A percentile compares a stretch with the other conserved stretches of the same genome.
Evolutionary conservation across 2,888 invertebrate species (phyloP).

Genomic region (Machimus atricapillus): DNA sequence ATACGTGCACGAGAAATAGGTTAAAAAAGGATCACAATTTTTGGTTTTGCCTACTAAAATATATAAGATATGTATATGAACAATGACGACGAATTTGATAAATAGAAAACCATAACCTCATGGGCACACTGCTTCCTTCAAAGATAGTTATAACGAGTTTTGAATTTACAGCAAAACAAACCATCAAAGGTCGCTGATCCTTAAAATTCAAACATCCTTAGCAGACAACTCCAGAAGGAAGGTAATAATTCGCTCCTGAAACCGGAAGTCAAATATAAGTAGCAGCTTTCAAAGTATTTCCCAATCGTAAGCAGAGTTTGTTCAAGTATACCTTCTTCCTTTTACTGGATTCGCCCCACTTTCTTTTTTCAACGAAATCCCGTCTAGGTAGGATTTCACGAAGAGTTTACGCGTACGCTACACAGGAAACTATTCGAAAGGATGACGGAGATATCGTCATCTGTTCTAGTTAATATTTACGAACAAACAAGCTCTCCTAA

Average conservation of each 20-base stretch:
- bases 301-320: background rate
- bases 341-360: background rate
- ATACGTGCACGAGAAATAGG: no score
- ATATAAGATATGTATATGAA: no score
- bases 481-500: conserved; percentile 28
- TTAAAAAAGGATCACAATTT: no score
- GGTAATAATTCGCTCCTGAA: background rate
- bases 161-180: background rate
- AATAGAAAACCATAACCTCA: background rate
- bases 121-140: background rate
- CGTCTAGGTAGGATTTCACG: background rate
- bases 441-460: conserved; percentile 19
- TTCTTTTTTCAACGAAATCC: background rate
- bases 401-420: background rate
- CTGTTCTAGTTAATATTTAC: conserved; percentile 38
- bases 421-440: conserved; percentile 22
- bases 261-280: background rate
- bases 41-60: no score
- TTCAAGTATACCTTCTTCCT: background rate
- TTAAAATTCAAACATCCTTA: background rate
- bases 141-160: background rate
- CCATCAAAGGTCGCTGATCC: background rate
- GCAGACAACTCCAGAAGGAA: background rate
- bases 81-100: background rate
- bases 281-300: background rate